Percentiles rank a stretch among this genome's conserved stretches.
Evolutionary conservation across 2,888 invertebrate genomes (phyloP).

Genomic region (Folsomia candida): DNA sequence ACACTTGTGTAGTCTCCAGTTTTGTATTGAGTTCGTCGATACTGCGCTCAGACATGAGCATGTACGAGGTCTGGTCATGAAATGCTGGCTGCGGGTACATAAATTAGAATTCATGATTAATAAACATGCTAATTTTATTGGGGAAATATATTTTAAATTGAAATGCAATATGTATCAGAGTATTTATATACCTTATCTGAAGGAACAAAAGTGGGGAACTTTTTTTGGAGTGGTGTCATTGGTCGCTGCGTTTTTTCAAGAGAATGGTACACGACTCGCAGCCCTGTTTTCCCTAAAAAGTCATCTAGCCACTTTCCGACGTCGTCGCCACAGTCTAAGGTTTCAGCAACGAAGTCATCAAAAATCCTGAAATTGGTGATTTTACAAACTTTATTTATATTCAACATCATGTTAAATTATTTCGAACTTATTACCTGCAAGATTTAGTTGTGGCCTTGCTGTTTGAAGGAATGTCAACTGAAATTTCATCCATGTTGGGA

Average conservation of each 20-base stretch:
- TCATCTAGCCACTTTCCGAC: slow-evolving; percentile 56
- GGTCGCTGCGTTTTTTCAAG: slow-evolving; percentile 36
- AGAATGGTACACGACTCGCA: slow-evolving; percentile 40
- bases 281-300: slow-evolving; percentile 40
- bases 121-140: not conserved
- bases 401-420: too few relatives aligned
- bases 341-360: slow-evolving; percentile 52
- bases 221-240: slow-evolving; percentile 37
- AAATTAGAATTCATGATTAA: not conserved
- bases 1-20: slow-evolving; percentile 50
- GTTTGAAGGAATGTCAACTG: slow-evolving; percentile 44
- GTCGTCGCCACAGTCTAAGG: slow-evolving; percentile 56
- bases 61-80: slow-evolving; percentile 54
- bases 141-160: slow-evolving; percentile 1
- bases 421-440: slow-evolving; percentile 26
- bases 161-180: not conserved
- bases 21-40: slow-evolving; percentile 53
- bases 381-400: too few relatives aligned
- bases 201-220: slow-evolving; percentile 41
- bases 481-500: slow-evolving; percentile 31
- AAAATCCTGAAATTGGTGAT: slow-evolving; percentile 49
- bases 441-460: slow-evolving; percentile 23
- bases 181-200: slow-evolving; percentile 35
- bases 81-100: slow-evolving; percentile 44
- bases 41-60: slow-evolving; percentile 53